Evolutionary conservation across 2,888 invertebrate genomes (phyloP).

Genomic region (Mayetiola destructor): DNA sequence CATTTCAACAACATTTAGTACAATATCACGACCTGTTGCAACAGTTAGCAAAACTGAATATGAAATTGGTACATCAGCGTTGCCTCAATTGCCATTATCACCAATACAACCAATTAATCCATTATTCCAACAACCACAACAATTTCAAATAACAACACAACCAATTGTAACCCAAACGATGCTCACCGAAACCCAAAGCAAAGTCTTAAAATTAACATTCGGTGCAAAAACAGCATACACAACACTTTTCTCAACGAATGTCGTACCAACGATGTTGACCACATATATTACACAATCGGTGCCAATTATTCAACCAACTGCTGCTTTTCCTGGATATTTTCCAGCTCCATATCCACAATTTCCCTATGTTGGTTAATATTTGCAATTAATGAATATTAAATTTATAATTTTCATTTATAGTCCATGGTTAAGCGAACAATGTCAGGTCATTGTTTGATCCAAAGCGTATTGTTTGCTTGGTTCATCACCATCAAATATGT

Average conservation of each 20-base stretch:
- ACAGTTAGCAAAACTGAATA: constrained; percentile 67
- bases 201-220: constrained; percentile 71
- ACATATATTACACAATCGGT: constrained; percentile 69
- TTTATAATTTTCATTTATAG: too few species aligned
- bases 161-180: constrained; percentile 67
- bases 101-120: constrained; percentile 34
- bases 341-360: constrained; percentile 59
- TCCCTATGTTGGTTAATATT: constrained; percentile 14
- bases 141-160: constrained; percentile 62
- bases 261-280: constrained; percentile 71
- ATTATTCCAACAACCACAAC: constrained; percentile 44
- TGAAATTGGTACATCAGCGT: constrained; percentile 58
- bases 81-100: constrained; percentile 44
- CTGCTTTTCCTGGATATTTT: constrained; percentile 61
- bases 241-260: constrained; percentile 66
- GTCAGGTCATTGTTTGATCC: too few species aligned
- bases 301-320: constrained; percentile 49
- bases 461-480: too few species aligned
- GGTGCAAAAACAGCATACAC: constrained; percentile 84
- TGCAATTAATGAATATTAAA: background rate
- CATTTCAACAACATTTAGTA: constrained; percentile 58
- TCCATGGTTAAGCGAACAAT: too few species aligned
- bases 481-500: too few species aligned
- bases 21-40: constrained; percentile 62
- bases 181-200: constrained; percentile 64